Evolutionary conservation across 35 echinoderm and acorn worm genomes (phyloP), one percentile per base, ranked within the genome.

Genomic region (Strongylocentrotus purpuratus): DNA sequence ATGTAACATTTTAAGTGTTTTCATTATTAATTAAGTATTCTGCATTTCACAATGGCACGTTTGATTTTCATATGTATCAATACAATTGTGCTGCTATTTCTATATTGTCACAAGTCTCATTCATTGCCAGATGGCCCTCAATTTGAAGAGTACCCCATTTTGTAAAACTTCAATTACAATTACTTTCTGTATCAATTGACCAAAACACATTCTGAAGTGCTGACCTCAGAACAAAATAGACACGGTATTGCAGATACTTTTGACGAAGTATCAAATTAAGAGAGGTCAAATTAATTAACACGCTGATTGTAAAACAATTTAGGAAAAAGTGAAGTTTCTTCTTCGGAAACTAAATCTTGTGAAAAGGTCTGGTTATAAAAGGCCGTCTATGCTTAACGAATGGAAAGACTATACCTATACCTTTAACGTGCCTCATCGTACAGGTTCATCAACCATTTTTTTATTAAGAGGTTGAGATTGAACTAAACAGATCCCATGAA

Each of bases 391-490:
- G 61, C 61, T 71, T 25, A 25, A 71, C 25, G 25, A 71, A 71
- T 71, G 61, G 61, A 71, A 71, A 25, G 61, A 71, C 11, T 71
- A 11, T 71, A 25, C 11, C 61, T 71, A 71, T 88, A 33, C 10
- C 10, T 33, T 96, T n/a, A 92, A 91, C 60, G 22, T 88, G 35
- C 92, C 52, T 87, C 92, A 95, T 61, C 50, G 46, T 94, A 95
- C 95, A 13, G 90, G 96, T 33, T 94, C 88, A 33, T 86, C 96
- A 48, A 94, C 85, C 33, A 96, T 94, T 58, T 55, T 88, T 47
- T 93, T 86, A 87, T 47, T 93, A 50, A 95, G 46, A 95, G 86
- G 86, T 88, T 14, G 86, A 17, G 86, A 31, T 10, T 88, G 86
- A 88, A 31, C 32, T 88, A 17, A 33, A 10, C 32, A 88, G 86